These are phyloP conservation scores for Thymelicus sylvestris DNA, from an alignment of 2,888 invertebrate species.

Conservation along the genomic window DNA sequence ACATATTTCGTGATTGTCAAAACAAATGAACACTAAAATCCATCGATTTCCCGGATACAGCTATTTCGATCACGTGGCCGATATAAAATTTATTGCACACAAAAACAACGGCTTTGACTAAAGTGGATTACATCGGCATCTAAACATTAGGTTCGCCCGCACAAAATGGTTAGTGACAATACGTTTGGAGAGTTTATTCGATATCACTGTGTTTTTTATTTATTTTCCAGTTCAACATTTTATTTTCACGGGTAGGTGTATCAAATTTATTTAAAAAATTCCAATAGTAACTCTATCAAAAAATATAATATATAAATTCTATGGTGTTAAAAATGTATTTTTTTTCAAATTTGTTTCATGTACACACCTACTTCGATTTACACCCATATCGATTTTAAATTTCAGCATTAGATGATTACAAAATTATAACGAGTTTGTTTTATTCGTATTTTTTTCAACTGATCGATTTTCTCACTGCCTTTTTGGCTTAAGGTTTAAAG, in stretches of 20 bases:
- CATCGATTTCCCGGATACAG: slow-evolving; percentile 22
- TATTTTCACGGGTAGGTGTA: not conserved
- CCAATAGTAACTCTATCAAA: too few species aligned
- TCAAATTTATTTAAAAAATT: not conserved
- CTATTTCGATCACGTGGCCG: slow-evolving; percentile 42
- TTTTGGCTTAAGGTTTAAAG: not conserved
- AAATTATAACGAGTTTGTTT: too few species aligned
- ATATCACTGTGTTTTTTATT: not conserved
- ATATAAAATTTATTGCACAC: slow-evolving; percentile 47
- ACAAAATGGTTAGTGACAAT: slow-evolving; percentile 11
- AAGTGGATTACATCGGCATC: slow-evolving; percentile 29
- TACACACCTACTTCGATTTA: too few species aligned
- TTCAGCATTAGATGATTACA: too few species aligned
- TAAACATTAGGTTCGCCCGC: slow-evolving; percentile 25
- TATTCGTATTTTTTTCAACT: too few species aligned
- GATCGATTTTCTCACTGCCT: too few species aligned
- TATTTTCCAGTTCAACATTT: not conserved
- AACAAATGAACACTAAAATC: slow-evolving; percentile 20
- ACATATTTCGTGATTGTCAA: slow-evolving; percentile 13
- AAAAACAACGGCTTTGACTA: slow-evolving; percentile 42
- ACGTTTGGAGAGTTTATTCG: not conserved
- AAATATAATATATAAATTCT: too few species aligned
- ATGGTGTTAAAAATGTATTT: too few species aligned
- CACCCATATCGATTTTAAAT: too few species aligned
- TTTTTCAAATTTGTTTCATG: too few species aligned